Evolutionary conservation across 2,797 vertebrate species (phyloP), one percentile per base, ranked within the genome.

Genomic region (Lacerta bilineata): DNA sequence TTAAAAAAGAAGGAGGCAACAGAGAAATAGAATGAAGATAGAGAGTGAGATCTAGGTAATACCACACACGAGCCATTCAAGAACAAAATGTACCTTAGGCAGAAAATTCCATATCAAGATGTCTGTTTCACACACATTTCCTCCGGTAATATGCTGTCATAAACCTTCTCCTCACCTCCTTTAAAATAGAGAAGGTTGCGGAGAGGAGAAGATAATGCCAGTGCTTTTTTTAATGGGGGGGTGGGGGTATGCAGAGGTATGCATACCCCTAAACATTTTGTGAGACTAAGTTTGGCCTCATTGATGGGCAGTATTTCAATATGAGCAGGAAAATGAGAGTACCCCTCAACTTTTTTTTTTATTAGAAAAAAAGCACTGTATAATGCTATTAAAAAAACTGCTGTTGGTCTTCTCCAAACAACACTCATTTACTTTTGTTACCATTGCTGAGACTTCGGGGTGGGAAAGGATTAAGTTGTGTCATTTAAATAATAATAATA

Each of bases 21-120:
- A 27, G 33, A 66, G 55, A 78, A 68, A 46, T 15, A 36, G 55
- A 78, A 41, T 33, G 29, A 50, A 78, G 39, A 33, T 18, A 55
- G 50, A 46, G 41, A 61, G 72, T 29, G 33, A 39, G 20, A 64
- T 66, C 1, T 36, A 13, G 68, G 5, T 55, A 76, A 76, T 75
- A 8, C 50, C 50, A 59, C 50, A 59, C 33, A 84, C 7, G 2
- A 18, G 55, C 25, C 15, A 75, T 36, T 76, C 46, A 55, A 84
- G 68, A 59, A 55, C 27, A 59, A 59, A 84, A 61, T 59, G 69
- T 76, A 76, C 50, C 13, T 85, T 43, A 75, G n/a, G 33, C 50
- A 74, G 46, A 20, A 61, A 27, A 84, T 61, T 68, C 50, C 61
- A 83, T 46, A 69, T n/a, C 25, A 83, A 39, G 80, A 36, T 83